Percentiles rank a stretch among this genome's conserved stretches.
These are phyloP conservation scores for Trichoplusia ni DNA, from an alignment of 1,140 invertebrate species.

Conservation along the genomic window DNA sequence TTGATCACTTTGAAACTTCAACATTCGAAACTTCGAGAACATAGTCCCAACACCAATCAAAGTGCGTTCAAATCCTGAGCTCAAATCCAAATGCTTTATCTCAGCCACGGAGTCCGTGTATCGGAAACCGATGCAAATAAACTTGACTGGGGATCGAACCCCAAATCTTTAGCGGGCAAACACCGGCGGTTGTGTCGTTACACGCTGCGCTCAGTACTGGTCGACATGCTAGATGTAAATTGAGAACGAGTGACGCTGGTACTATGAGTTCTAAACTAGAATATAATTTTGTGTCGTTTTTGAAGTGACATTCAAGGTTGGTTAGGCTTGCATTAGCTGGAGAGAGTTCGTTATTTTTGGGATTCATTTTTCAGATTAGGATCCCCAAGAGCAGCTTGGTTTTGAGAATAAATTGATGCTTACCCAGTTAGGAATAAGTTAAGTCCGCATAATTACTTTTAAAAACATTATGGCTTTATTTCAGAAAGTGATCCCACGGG, in stretches of 20 bases:
- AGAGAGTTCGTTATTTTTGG: too few relatives aligned
- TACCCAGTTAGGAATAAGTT: too few relatives aligned
- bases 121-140: slow-evolving; percentile 32
- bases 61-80: neutral
- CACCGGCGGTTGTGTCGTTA: slow-evolving; percentile 22
- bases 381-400: too few relatives aligned
- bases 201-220: slow-evolving; percentile 2
- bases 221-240: slow-evolving; percentile 33
- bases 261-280: neutral
- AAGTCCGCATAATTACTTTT: too few relatives aligned
- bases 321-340: too few relatives aligned
- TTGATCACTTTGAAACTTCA: too few relatives aligned
- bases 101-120: slow-evolving; percentile 18
- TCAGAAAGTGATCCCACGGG: too few relatives aligned
- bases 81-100: slow-evolving; percentile 16
- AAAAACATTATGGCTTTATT: too few relatives aligned
- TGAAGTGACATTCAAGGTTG: neutral
- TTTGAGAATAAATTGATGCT: too few relatives aligned
- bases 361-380: too few relatives aligned
- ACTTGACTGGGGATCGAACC: slow-evolving; percentile 25
- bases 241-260: slow-evolving; percentile 4
- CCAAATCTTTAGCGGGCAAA: slow-evolving; percentile 31
- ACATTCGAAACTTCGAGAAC: neutral
- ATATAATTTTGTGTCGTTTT: neutral
- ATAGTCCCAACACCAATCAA: neutral